phyloP scores from a whole-genome alignment of 1,140 invertebrate genomes.

The Drosophila takahashii region DNA sequence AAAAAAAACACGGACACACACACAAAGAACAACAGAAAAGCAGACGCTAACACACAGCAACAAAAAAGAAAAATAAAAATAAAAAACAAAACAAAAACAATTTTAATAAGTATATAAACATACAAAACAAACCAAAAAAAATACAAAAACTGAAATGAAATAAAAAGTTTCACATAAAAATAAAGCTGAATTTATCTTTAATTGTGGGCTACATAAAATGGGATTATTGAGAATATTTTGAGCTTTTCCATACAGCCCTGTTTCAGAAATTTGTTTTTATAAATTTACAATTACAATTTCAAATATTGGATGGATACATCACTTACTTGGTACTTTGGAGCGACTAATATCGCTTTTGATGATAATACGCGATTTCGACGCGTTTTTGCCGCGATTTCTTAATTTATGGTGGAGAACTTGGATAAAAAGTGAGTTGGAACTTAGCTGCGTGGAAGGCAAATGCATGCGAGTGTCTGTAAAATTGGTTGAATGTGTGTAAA shows the following conservation, averaged over 20 bases:
- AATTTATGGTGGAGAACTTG: background rate
- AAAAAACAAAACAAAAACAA: conserved; percentile 64
- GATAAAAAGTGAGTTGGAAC: background rate
- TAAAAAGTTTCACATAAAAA: conserved; percentile 78
- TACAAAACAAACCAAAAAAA: conserved; percentile 62
- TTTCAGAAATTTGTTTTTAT: no score
- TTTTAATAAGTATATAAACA: conserved; percentile 62
- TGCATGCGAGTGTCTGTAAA: no score
- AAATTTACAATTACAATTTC: no score
- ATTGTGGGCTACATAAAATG: background rate
- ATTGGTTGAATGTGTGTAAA: no score
- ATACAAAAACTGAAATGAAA: conserved; percentile 78
- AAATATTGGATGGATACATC: no score
- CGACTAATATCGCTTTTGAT: no score
- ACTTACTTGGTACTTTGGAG: no score
- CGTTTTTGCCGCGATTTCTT: conserved; percentile 4
- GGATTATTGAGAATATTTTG: no score
- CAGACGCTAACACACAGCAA: conserved; percentile 76
- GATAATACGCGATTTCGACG: background rate
- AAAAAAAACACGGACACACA: conserved; percentile 45
- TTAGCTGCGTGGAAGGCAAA: no score
- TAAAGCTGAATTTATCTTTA: background rate
- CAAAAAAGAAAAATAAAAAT: conserved; percentile 69
- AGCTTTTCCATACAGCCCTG: no score
- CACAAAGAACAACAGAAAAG: conserved; percentile 63